A percentile compares a stretch with the other conserved stretches of the same genome.
phyloP scores from a whole-genome alignment of 2,113 vertebrate species.

The Cisticola juncidis region DNA sequence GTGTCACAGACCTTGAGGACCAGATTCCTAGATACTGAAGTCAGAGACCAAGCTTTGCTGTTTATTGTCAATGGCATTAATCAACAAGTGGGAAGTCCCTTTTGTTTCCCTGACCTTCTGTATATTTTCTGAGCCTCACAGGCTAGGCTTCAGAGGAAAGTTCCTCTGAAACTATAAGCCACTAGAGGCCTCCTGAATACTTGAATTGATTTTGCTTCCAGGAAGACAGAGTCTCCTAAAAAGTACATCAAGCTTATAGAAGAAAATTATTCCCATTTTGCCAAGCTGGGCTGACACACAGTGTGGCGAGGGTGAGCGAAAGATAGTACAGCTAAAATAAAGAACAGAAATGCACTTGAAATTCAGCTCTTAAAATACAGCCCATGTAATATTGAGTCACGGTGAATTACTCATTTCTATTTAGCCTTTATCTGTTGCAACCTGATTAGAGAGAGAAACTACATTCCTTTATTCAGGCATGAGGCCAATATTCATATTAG shows the following conservation, averaged over 20 bases:
- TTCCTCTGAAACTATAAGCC: slow-evolving; percentile 67
- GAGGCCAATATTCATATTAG: slow-evolving; percentile 61
- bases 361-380: slow-evolving; percentile 70
- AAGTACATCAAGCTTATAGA: slow-evolving; percentile 56
- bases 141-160: slow-evolving; percentile 54
- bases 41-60: slow-evolving; percentile 17
- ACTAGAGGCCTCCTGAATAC: slow-evolving; percentile 72
- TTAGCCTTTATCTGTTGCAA: slow-evolving; percentile 71
- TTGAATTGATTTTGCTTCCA: slow-evolving; percentile 71
- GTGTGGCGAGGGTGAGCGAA: slow-evolving; percentile 10
- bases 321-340: slow-evolving; percentile 52
- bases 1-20: not conserved
- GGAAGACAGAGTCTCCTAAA: slow-evolving; percentile 67
- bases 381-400: slow-evolving; percentile 57
- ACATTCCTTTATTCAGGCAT: slow-evolving; percentile 63
- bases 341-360: slow-evolving; percentile 59
- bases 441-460: slow-evolving; percentile 64
- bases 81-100: slow-evolving; percentile 23
- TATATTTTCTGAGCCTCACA: not conserved
- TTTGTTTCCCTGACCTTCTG: not conserved
- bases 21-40: slow-evolving; percentile 47
- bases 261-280: slow-evolving; percentile 47
- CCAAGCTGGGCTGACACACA: slow-evolving; percentile 34
- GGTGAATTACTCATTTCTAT: slow-evolving; percentile 67
- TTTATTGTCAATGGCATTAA: slow-evolving; percentile 20